phyloP scores from a whole-genome alignment of 2,797 vertebrate species.

The Psittacula echo region DNA sequence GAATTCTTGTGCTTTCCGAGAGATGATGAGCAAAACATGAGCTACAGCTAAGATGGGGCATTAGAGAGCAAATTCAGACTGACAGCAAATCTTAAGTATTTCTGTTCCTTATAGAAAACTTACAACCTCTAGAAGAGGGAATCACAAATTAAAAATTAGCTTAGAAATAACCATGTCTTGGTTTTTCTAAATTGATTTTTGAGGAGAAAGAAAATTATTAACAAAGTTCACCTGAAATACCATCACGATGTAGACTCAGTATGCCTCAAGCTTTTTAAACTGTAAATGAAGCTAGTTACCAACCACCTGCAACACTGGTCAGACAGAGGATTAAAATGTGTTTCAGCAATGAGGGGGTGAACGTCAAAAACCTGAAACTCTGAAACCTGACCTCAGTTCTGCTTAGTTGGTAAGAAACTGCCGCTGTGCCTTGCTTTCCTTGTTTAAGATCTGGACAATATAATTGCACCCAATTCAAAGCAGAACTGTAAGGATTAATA shows the following conservation, averaged over 20 bases:
- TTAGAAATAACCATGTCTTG: not conserved
- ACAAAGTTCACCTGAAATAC: not conserved
- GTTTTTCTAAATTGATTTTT: not conserved
- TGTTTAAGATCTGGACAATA: not conserved
- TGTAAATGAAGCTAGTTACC: not conserved
- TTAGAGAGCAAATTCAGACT: not conserved
- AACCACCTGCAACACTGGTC: not conserved
- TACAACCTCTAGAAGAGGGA: not conserved
- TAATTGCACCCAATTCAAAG: not conserved
- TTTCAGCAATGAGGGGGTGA: not conserved
- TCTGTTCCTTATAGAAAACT: conserved; percentile 4
- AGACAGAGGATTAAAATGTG: not conserved
- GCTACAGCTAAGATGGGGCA: not conserved
- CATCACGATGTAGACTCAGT: not conserved
- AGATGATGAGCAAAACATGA: conserved; percentile 21
- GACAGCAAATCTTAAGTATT: not conserved
- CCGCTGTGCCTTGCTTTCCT: not conserved
- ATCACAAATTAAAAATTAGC: not conserved
- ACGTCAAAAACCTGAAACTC: not conserved
- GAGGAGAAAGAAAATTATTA: not conserved
- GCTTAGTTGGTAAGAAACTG: not conserved
- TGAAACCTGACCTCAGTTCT: not conserved
- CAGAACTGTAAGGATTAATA: not conserved
- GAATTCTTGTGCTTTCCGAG: conserved; percentile 4
- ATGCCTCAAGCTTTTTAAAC: not conserved